Evolutionary conservation across 2,113 vertebrate genomes (phyloP).

Genomic region (Dasyornis broadbenti): DNA sequence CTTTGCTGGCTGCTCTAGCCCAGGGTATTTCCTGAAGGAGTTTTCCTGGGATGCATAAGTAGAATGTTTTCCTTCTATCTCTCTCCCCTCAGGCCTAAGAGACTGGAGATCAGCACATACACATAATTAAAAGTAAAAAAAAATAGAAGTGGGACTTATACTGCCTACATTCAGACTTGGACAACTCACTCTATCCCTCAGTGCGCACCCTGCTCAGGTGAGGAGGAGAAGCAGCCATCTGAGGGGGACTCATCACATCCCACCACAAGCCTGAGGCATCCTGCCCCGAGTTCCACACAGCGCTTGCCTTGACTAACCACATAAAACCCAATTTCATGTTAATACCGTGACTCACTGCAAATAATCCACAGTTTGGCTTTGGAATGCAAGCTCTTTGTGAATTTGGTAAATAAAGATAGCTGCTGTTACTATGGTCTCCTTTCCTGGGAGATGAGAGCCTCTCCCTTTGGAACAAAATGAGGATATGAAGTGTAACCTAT

Average conservation of each 20-base stretch:
- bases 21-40: neutral
- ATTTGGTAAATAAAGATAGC: neutral
- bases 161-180: neutral
- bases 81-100: neutral
- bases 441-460: neutral
- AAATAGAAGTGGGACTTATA: neutral
- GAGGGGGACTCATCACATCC: neutral
- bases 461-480: neutral
- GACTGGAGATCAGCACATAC: neutral
- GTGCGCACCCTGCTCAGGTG: accelerated
- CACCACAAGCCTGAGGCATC: neutral
- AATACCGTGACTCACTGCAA: neutral
- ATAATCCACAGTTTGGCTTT: neutral
- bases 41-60: neutral
- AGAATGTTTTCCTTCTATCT: neutral
- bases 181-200: neutral
- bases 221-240: neutral
- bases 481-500: neutral
- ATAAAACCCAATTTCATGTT: neutral
- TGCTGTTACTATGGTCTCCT: neutral
- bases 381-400: neutral
- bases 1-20: neutral
- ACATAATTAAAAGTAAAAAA: neutral
- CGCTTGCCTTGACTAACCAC: accelerated
- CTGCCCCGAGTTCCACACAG: accelerated